Evolutionary conservation across 2,888 invertebrate genomes (phyloP), one percentile per base, ranked within the genome.

Genomic region (Heteromurus nitidus): DNA sequence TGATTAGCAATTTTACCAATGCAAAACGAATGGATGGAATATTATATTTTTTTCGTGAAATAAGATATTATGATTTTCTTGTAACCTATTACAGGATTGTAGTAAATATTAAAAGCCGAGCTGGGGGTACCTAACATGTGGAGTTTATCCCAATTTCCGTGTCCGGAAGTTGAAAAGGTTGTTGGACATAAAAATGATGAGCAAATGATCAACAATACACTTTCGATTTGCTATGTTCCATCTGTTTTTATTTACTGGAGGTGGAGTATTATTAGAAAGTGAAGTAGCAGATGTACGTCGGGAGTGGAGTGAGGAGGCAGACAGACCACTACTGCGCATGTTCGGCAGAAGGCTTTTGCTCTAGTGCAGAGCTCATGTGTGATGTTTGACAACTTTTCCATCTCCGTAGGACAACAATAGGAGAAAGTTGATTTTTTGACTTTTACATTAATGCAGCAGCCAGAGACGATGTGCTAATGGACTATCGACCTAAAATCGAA

Each of bases 401-500:
- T 70, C 79, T 70, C 79, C 65, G 64, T 79, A 79, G 79, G 70
- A 79, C 79, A 79, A 79, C 80, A 80, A 80, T 80, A 55, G 80
- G 80, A 80, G 80, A 80, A 80, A 80, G 80, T 77, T 80, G 80
- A 73, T 65, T 70, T 77, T 72, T 70, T 62, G 30, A 28, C 55
- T 22, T 64, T 47, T 68, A 18, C 47, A 62, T 47, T 31, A 31
- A 68, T 24, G 3, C 50, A 42, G 28, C 55, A 42, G 28, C 55
- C 60, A 36, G 60, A 36, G 68, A 80, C 62, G 67, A 80, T 80
- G 74, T 80, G 80, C 58, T 80, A 80, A 80, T 80, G 80, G 80
- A 67, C 74, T 73, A 74, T 80, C 74, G 80, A 80, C 80, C 80
- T 68, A 73, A 80, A 80, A 80, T 80, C 80, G 74, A 80, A 74